Evolutionary conservation across 2,113 vertebrate genomes (phyloP).

Genomic region (Ammodytes dubius): DNA sequence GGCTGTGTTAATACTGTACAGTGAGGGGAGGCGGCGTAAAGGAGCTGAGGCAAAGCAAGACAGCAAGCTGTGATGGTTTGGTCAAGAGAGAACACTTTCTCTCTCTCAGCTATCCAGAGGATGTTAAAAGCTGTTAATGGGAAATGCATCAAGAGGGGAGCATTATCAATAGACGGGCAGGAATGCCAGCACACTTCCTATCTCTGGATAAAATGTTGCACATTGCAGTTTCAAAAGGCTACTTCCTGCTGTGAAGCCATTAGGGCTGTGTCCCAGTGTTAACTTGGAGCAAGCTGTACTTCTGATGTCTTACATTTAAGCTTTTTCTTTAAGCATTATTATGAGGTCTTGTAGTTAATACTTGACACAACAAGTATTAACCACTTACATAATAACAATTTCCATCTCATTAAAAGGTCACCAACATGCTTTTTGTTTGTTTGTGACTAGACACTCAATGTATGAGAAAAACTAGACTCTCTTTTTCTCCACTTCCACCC

Average conservation of each 20-base stretch:
- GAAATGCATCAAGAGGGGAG: neutral
- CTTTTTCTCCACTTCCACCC: too few species aligned
- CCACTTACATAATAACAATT: too few species aligned
- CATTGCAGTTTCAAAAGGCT: neutral
- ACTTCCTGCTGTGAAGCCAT: slow-evolving; percentile 18
- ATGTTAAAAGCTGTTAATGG: neutral
- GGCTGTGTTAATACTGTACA: slow-evolving; percentile 52
- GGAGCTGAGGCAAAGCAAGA: neutral
- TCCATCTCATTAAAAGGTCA: too few species aligned
- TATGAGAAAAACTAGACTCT: too few species aligned
- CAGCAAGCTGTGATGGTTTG: neutral
- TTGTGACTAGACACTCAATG: too few species aligned
- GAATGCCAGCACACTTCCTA: neutral
- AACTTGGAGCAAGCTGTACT: neutral
- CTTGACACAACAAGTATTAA: too few species aligned
- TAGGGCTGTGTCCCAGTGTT: neutral
- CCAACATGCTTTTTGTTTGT: too few species aligned
- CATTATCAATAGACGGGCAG: slow-evolving; percentile 3
- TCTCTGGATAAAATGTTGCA: slow-evolving; percentile 22
- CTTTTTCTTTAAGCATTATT: too few species aligned
- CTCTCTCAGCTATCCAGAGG: neutral
- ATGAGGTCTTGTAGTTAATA: too few species aligned
- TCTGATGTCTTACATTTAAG: neutral
- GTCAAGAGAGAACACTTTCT: slow-evolving; percentile 9
- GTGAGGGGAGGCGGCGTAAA: slow-evolving; percentile 23